Evolutionary conservation across 2,888 invertebrate species (phyloP), one percentile per base, ranked within the genome.

Genomic region (Congeria kusceri): DNA sequence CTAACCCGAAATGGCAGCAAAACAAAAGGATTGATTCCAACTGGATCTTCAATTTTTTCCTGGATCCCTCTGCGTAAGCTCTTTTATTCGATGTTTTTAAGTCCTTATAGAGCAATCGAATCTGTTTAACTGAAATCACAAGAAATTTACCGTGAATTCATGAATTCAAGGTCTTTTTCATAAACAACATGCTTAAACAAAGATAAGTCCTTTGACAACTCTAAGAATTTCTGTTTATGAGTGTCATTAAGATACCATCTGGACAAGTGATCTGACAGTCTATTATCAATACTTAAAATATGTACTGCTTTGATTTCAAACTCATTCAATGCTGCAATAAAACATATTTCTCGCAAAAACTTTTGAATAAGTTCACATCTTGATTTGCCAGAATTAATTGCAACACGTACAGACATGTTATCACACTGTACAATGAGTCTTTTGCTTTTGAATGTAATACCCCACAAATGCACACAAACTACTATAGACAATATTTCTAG

Each of bases 281-380:
- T 58, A 49, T 78, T 73, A 27, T 69, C 61, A 46, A 0, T 27
- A 56, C 53, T 13, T 4, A 3, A 25, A 29, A 77, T 27, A 29
- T 77, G 71, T 25, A 5, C 11, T 0, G 77, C 70, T 28, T 61
- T 59, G 1, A 67, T 20, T 66, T 77, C 65, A 77, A 66, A 77
- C 23, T 70, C 62, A 32, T 71, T 18, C 2, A 59, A 7, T 7
- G 61, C 32, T n/a, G 62, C 46, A 20, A 71, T 18, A 59, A 65
- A 77, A 57, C 70, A 71, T 23, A 77, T 65, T 66, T 77, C 77
- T 39, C 77, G 20, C 15, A 77, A 49, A 71, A 65, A 71, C 7
- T 46, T 18, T 20, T 71, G 77, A 44, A 77, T 56, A 66, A 66
- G 57, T 7, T 3, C 13, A 28, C 39, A 27, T n/a, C 28, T 61